These are phyloP conservation scores for Keiferia lycopersicella DNA, from an alignment of 2,888 invertebrate genomes.

Conservation along the genomic window DNA sequence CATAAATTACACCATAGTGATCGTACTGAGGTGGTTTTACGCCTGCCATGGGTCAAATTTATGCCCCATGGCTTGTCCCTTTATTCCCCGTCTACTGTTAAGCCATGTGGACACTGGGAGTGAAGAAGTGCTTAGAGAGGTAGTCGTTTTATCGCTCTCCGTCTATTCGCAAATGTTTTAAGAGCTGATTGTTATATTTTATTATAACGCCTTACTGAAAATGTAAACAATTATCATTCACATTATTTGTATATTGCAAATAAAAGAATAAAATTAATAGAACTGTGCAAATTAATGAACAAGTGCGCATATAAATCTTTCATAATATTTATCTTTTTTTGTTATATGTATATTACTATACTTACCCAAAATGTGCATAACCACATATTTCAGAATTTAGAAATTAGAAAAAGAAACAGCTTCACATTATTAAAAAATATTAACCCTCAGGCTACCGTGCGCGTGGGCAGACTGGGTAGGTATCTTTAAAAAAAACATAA, in stretches of 20 bases:
- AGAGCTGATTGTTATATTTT: not conserved
- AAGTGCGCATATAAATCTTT: too few relatives aligned
- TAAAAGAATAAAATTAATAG: too few relatives aligned
- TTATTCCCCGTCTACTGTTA: conserved; percentile 4
- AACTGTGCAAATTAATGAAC: too few relatives aligned
- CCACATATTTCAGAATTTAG: too few relatives aligned
- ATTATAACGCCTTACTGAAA: not conserved
- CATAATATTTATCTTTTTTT: too few relatives aligned
- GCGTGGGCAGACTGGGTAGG: too few relatives aligned
- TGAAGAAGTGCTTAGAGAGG: conserved; percentile 17
- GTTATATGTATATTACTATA: too few relatives aligned
- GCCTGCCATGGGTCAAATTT: conserved; percentile 61
- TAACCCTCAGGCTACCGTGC: not conserved
- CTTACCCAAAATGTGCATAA: too few relatives aligned
- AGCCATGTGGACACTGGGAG: conserved; percentile 15
- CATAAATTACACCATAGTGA: conserved; percentile 61
- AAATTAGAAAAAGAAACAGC: too few relatives aligned
- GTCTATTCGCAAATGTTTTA: not conserved
- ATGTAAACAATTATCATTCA: too few relatives aligned
- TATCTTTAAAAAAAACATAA: conserved; percentile 5
- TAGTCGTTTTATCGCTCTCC: conserved; percentile 1
- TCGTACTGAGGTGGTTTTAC: conserved; percentile 56
- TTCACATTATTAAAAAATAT: too few relatives aligned
- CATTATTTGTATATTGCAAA: too few relatives aligned
- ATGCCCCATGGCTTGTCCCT: conserved; percentile 39